These are phyloP conservation scores for Uropetala carovei DNA, from an alignment of 2,888 invertebrate genomes.

Conservation along the genomic window DNA sequence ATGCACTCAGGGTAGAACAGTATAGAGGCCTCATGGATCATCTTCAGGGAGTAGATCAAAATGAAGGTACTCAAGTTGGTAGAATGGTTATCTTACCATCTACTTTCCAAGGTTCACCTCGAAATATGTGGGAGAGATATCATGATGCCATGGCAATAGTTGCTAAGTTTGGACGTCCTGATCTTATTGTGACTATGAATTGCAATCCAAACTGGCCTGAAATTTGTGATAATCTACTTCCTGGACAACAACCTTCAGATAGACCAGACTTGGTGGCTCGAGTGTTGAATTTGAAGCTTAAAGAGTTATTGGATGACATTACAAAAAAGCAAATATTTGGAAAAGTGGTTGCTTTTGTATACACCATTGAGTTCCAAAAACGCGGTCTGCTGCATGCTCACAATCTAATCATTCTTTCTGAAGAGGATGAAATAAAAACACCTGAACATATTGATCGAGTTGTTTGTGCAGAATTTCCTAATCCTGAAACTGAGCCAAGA, in stretches of 20 bases:
- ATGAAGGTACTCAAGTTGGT: background rate
- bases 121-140: slow-evolving; percentile 70
- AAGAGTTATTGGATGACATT: slow-evolving; percentile 58
- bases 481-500: slow-evolving; percentile 71
- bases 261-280: slow-evolving; percentile 70
- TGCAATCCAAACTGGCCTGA: slow-evolving; percentile 71
- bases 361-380: slow-evolving; percentile 71
- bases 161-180: slow-evolving; percentile 71
- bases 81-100: slow-evolving; percentile 57
- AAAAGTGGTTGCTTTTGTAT: slow-evolving; percentile 45
- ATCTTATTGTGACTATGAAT: slow-evolving; percentile 72
- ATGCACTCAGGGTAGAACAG: no score
- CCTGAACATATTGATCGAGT: slow-evolving; percentile 21
- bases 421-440: slow-evolving; percentile 14
- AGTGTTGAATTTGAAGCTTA: slow-evolving; percentile 68
- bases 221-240: slow-evolving; percentile 68
- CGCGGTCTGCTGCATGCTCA: slow-evolving; percentile 71
- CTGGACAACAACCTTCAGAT: slow-evolving; percentile 67
- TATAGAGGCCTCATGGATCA: no score
- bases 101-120: slow-evolving; percentile 69
- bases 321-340: slow-evolving; percentile 48
- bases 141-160: slow-evolving; percentile 72
- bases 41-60: no score
- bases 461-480: slow-evolving; percentile 1
- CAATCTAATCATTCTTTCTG: slow-evolving; percentile 7